Base-by-base conservation (phyloP, 2,888 invertebrate genomes). In the Eustalomyia histrio region DNA sequence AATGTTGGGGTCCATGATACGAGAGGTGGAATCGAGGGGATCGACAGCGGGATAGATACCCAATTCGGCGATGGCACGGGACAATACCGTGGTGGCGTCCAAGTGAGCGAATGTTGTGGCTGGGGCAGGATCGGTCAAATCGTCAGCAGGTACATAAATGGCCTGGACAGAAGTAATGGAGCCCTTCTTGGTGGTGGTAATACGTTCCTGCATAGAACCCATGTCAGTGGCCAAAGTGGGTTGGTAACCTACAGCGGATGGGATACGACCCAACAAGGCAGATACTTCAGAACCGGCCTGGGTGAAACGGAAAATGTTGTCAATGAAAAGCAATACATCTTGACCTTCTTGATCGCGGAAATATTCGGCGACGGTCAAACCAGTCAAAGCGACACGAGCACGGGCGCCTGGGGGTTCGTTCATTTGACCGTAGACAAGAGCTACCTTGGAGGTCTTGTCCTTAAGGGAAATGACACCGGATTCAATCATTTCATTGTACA, bases 401-500 rank as follows among this genome's bases (percentile, higher is more conserved):
- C 97, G 95, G 76, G 97, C 97, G 86, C 97, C 97, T 82, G 97
- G 97, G 80, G 97, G 97, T 92, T 97, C 97, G 90, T 97, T 97
- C 97, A 97, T 97, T 92, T 97, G 97, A 83, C 97, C 97, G 88
- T 97, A 97, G 85, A 97, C 97, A 80, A 97, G 94, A 0, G 97
- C 95, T 72, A 87, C 86, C 81, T 97, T 97, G 17, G 97, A 97
- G 57, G 94, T 94, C 91, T 96, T 95, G 90, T 96, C 96, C 88
- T 94, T 96, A 33, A 97, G 92, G 58, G 96, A 96, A 90, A 97
- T 97, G 87, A 97, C 97, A 88, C 96, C 97, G 83, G 94, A 94
- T 90, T 97, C 97, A 91, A 97, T 97, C 97, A 97, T 97, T 92
- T 97, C 97, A 91, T 97, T 95, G 92, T 97, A 97, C 87, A 97